A percentile compares a stretch with the other conserved stretches of the same genome.
These are phyloP conservation scores for Hybognathus amarus DNA, from an alignment of 2,797 vertebrate species.

Conservation along the genomic window DNA sequence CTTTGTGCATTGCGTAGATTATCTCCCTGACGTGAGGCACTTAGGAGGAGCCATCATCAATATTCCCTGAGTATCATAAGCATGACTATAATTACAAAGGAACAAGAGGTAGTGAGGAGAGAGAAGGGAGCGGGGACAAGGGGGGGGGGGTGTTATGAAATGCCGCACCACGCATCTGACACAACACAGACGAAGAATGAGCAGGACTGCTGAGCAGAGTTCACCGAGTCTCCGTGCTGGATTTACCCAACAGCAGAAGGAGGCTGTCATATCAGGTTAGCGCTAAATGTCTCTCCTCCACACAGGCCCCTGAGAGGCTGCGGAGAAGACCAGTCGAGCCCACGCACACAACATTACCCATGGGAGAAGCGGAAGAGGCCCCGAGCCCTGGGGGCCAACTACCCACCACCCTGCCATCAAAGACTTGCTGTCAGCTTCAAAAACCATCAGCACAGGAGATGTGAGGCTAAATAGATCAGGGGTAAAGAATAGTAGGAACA, in stretches of 20 bases:
- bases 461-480: conserved; percentile 12
- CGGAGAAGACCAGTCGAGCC: conserved; percentile 1
- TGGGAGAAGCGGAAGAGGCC: conserved; percentile 22
- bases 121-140: neutral
- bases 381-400: conserved; percentile 42
- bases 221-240: conserved; percentile 56
- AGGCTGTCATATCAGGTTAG: conserved; percentile 70
- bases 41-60: conserved; percentile 26
- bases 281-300: conserved; percentile 53
- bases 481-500: conserved; percentile 1
- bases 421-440: conserved; percentile 52
- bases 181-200: conserved; percentile 35
- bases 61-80: conserved; percentile 34
- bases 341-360: conserved; percentile 8
- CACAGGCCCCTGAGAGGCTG: conserved; percentile 28
- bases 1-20: conserved; percentile 24
- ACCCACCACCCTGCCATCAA: conserved; percentile 26
- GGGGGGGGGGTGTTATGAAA: conserved; percentile 4
- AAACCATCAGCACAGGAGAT: conserved; percentile 19
- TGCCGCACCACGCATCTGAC: conserved; percentile 39
- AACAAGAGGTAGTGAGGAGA: conserved; percentile 25
- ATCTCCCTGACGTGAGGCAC: neutral
- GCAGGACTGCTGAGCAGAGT: conserved; percentile 50
- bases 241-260: conserved; percentile 65
- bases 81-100: conserved; percentile 23